Conservation (phyloP, 1,140 invertebrate genomes). For the Cataglyphis hispanica region DNA sequence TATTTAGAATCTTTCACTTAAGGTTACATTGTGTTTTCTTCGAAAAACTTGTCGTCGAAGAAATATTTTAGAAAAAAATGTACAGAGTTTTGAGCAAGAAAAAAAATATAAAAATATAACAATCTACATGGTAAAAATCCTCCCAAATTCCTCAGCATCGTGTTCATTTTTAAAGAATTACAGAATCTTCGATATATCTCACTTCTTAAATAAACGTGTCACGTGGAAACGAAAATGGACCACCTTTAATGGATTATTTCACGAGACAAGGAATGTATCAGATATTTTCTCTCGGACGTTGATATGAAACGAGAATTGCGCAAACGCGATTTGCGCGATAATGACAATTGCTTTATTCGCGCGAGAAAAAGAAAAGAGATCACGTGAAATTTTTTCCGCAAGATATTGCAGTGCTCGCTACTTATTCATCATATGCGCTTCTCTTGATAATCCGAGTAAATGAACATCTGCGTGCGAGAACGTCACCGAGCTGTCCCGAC, state of each 20-base stretch:
- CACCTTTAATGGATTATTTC: background rate
- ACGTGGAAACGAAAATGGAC: background rate
- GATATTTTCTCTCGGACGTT: background rate
- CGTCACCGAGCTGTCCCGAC: constrained; percentile 35
- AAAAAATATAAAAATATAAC: background rate
- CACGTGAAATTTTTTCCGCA: constrained; percentile 63
- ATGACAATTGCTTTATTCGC: background rate
- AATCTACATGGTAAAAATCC: constrained; percentile 13
- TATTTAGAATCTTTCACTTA: too few relatives aligned
- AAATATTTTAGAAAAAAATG: too few relatives aligned
- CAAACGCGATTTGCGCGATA: background rate
- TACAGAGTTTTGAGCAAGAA: too few relatives aligned
- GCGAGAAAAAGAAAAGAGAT: background rate
- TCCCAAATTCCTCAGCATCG: background rate
- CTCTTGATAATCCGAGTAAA: constrained; percentile 59
- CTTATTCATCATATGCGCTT: constrained; percentile 50
- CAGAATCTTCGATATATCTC: constrained; percentile 3
- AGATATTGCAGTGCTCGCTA: constrained; percentile 74
- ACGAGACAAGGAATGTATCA: background rate
- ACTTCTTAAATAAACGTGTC: constrained; percentile 21
- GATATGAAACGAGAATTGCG: background rate
- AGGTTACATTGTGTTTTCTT: too few relatives aligned
- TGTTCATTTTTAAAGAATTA: constrained; percentile 8
- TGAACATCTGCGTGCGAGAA: constrained; percentile 51
- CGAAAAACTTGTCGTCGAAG: too few relatives aligned